Percentiles rank a stretch among this genome's conserved stretches.
Conservation (phyloP, 2,888 invertebrate genomes). For the Microchrysa polita region DNA sequence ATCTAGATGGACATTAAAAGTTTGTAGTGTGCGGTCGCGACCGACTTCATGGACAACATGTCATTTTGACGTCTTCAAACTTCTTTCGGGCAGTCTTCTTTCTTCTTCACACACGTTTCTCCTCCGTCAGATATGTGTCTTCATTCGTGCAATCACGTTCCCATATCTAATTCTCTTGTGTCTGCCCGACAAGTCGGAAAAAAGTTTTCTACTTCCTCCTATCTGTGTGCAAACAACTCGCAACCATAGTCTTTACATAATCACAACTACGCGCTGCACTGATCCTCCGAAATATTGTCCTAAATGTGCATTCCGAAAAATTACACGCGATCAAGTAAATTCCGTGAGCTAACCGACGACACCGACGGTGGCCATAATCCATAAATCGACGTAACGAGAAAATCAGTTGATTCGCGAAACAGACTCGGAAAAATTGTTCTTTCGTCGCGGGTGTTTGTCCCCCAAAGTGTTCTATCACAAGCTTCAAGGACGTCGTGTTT, state of each 20-base stretch:
- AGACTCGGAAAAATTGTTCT: background rate
- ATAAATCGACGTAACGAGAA: background rate
- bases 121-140: constrained; percentile 17
- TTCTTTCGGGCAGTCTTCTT: background rate
- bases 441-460: background rate
- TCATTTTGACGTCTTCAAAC: constrained; percentile 22
- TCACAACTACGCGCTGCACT: background rate
- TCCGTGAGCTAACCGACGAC: constrained; percentile 31
- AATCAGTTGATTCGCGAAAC: background rate
- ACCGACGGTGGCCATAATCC: background rate
- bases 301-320: constrained; percentile 47
- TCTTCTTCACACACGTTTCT: no score
- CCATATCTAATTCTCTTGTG: background rate
- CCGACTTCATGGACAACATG: constrained; percentile 30
- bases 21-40: no score
- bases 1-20: no score
- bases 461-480: no score
- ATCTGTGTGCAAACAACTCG: no score
- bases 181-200: no score
- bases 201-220: no score
- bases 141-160: constrained; percentile 2
- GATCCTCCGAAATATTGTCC: constrained; percentile 8
- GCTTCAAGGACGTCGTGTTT: no score
- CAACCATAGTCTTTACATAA: constrained; percentile 1
- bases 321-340: constrained; percentile 35